Base-by-base conservation (phyloP, 2,797 vertebrate genomes). In the Pteronotus mesoamericanus region DNA sequence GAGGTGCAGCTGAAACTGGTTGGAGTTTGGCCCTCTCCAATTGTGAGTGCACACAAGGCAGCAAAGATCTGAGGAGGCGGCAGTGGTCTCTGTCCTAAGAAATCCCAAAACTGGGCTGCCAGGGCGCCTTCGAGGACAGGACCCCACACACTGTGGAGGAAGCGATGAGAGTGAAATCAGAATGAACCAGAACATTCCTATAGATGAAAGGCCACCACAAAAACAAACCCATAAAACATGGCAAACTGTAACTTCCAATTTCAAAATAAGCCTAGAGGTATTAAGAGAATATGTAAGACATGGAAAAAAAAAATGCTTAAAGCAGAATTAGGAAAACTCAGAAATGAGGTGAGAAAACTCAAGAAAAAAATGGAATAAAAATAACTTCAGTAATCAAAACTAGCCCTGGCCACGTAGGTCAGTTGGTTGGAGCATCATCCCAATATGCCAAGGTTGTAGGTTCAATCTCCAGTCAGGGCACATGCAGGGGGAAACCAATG, bases 231-330 rank as follows among this genome's bases (percentile, higher is more conserved):
- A 2, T 32, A 24, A 83, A 21, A 87, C 22, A 57, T 1, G 5
- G 59, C 48, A 91, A 86, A 82, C 19, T 22, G 6, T 32, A 82
- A 66, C 21, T 69, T 39, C 78, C 4, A 71, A 68, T 74, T 96
- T 94, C n/a, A 85, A 61, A 71, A 57, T 57, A 46, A 86, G 32
- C 34, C 59, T 39, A 93, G 34, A 84, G 10, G 80, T 21, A 74
- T 14, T 82, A 6, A 57, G 16, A 83, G 26, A 82, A 57, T 21
- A 82, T 48, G 44, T 0, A 57, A 84, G 66, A 51, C 46, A 79
- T n/a, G 2, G n/a, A n/a, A n/a, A 29, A 26, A 44, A 88, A 24
- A 71, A 44, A 48, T 5, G 80, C 34, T 44, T 53, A 71, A 72
- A 80, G 55, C 29, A 87, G 16, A 87, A 29, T 75, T 44, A 68